Conservation (phyloP, 35 echinoderm and acorn worm species). For the Ophiothrix spiculata region DNA sequence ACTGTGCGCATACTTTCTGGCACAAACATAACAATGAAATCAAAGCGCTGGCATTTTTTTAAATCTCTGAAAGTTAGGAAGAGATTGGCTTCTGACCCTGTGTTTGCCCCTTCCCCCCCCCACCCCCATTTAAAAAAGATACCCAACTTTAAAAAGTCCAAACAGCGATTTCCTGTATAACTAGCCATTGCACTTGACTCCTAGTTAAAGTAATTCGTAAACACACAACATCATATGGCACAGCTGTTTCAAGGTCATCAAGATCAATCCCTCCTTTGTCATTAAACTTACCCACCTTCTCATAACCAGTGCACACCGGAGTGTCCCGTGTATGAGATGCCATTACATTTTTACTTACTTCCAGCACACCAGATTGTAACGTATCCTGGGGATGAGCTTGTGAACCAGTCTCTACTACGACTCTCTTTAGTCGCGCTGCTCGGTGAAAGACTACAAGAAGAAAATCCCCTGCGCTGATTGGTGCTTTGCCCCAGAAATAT, state of each 20-base stretch:
- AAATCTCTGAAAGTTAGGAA: too few relatives aligned
- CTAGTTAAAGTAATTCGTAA: constrained; percentile 48
- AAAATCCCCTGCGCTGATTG: constrained; percentile 45
- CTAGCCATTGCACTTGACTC: constrained; percentile 69
- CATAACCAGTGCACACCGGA: constrained; percentile 64
- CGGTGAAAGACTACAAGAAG: constrained; percentile 62
- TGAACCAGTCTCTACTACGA: constrained; percentile 70
- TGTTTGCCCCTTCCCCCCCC: too few relatives aligned
- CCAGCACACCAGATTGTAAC: constrained; percentile 46
- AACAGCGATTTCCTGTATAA: constrained; percentile 84
- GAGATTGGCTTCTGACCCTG: too few relatives aligned
- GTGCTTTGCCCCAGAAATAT: constrained; percentile 88
- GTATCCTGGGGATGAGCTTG: constrained; percentile 71
- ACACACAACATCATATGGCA: constrained; percentile 47
- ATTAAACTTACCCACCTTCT: constrained; percentile 48
- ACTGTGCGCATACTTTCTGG: too few relatives aligned
- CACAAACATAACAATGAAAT: too few relatives aligned
- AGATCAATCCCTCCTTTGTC: constrained; percentile 60
- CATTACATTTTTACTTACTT: constrained; percentile 41
- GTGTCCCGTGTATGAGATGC: not conserved
- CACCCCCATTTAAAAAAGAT: too few relatives aligned
- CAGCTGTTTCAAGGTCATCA: constrained; percentile 25
- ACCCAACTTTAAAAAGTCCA: constrained; percentile 32
- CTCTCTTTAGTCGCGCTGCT: constrained; percentile 43
- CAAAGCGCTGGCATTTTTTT: too few relatives aligned